These are phyloP conservation scores for Agonopterix heracliana DNA, from an alignment of 2,888 invertebrate genomes.

Conservation along the genomic window DNA sequence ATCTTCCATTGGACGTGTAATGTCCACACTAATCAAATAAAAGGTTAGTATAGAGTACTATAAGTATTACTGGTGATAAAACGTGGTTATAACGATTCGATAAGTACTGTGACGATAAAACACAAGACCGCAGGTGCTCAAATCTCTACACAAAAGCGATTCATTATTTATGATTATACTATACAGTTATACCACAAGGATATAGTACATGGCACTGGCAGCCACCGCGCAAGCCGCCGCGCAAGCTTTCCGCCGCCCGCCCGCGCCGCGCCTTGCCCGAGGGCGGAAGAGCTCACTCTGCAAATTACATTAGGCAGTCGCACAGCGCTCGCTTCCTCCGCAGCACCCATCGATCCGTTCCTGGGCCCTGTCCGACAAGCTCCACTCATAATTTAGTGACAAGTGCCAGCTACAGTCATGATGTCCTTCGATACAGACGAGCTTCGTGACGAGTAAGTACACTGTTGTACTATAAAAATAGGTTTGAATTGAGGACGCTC, in stretches of 20 bases:
- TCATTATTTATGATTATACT: too few species aligned
- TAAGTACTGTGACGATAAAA: too few species aligned
- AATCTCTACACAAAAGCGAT: too few species aligned
- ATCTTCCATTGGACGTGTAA: too few species aligned
- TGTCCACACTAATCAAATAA: too few species aligned
- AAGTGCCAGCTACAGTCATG: conserved; percentile 34
- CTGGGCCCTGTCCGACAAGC: conserved; percentile 1
- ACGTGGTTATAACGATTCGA: too few species aligned
- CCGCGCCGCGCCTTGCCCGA: conserved; percentile 43
- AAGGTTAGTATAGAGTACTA: too few species aligned
- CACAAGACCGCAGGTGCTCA: too few species aligned
- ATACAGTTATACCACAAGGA: too few species aligned
- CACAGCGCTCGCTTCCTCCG: conserved; percentile 40
- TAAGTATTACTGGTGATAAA: too few species aligned
- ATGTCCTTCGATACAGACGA: conserved; percentile 81
- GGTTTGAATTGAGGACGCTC: background rate
- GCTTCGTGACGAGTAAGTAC: conserved; percentile 83
- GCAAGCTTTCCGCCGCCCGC: conserved; percentile 28
- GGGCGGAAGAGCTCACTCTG: conserved; percentile 41
- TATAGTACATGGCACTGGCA: too few species aligned
- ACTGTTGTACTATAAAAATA: background rate
- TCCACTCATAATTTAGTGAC: conserved; percentile 15
- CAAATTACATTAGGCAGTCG: conserved; percentile 38
- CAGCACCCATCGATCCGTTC: conserved; percentile 48
- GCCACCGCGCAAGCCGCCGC: too few species aligned